A percentile compares a stretch with the other conserved stretches of the same genome.
These are phyloP conservation scores for Ormyrus thymus DNA, from an alignment of 2,888 invertebrate species.

Conservation along the genomic window DNA sequence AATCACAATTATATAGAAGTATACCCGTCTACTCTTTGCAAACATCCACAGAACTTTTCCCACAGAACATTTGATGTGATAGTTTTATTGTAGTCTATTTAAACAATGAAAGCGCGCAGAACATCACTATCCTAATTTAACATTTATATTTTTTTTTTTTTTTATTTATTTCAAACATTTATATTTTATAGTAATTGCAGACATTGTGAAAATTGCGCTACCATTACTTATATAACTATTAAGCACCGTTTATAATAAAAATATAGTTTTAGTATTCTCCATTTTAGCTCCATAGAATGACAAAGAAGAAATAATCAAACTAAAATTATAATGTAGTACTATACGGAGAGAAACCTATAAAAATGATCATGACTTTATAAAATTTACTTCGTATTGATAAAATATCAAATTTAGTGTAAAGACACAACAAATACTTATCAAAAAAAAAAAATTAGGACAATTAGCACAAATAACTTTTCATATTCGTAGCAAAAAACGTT, in stretches of 20 bases:
- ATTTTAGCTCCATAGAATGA: too few species aligned
- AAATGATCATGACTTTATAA: too few species aligned
- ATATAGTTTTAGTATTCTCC: slow-evolving; percentile 19
- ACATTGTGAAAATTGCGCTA: slow-evolving; percentile 1
- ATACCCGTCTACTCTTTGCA: not conserved
- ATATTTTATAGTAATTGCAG: not conserved
- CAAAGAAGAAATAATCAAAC: too few species aligned
- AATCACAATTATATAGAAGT: slow-evolving; percentile 14
- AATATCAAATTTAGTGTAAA: too few species aligned
- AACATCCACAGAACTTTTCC: slow-evolving; percentile 25
- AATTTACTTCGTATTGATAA: too few species aligned
- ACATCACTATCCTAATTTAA: not conserved
- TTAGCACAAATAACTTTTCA: too few species aligned
- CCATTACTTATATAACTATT: slow-evolving; percentile 27
- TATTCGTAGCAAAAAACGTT: too few species aligned
- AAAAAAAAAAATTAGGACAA: too few species aligned
- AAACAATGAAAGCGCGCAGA: slow-evolving; percentile 1
- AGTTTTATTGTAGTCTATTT: slow-evolving; percentile 7
- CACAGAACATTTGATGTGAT: slow-evolving; percentile 8
- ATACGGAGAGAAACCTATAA: too few species aligned
- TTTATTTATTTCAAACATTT: too few species aligned
- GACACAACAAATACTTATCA: too few species aligned
- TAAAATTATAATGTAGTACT: too few species aligned
- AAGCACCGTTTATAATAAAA: slow-evolving; percentile 48
- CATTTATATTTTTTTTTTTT: slow-evolving; percentile 6